Conservation (phyloP, 2,797 vertebrate genomes). For the Chaunax sp. region DNA sequence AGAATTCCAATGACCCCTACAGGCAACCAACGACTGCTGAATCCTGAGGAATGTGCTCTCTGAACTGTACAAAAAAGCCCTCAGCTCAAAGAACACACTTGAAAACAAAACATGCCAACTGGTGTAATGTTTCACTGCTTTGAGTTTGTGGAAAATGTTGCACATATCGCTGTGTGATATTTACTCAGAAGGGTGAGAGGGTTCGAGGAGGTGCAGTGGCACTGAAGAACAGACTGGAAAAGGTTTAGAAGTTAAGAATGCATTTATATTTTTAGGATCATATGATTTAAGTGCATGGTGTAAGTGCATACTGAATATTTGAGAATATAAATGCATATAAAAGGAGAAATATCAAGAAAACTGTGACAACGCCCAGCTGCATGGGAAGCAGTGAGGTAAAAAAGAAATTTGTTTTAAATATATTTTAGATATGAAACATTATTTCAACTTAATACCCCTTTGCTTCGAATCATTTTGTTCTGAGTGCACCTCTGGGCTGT, state of each 20-base stretch:
- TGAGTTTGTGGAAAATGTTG: conserved; percentile 86
- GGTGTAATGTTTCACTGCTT: conserved; percentile 89
- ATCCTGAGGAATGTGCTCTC: conserved; percentile 95
- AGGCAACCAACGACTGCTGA: conserved; percentile 91
- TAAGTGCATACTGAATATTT: background rate
- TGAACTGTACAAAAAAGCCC: conserved; percentile 94
- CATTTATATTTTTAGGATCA: conserved; percentile 1
- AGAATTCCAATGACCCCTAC: conserved; percentile 93
- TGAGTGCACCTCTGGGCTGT: conserved; percentile 64
- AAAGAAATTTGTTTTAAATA: background rate
- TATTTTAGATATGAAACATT: conserved; percentile 46
- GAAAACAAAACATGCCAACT: conserved; percentile 96
- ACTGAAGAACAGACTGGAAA: conserved; percentile 31
- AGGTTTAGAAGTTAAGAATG: conserved; percentile 13
- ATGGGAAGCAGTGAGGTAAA: conserved; percentile 10
- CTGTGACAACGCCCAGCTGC: background rate
- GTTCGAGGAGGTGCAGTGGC: background rate
- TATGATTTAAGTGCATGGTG: background rate
- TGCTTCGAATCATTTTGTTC: conserved; percentile 58
- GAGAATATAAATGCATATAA: too few species aligned
- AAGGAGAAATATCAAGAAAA: too few species aligned
- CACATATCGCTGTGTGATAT: conserved; percentile 71
- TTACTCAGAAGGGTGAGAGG: conserved; percentile 37
- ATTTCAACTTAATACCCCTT: conserved; percentile 58
- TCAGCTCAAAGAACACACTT: conserved; percentile 88